A percentile compares a stretch with the other conserved stretches of the same genome.
These are phyloP conservation scores for Pseudomyrmex pallidus DNA, from an alignment of 1,140 invertebrate genomes.

Conservation along the genomic window DNA sequence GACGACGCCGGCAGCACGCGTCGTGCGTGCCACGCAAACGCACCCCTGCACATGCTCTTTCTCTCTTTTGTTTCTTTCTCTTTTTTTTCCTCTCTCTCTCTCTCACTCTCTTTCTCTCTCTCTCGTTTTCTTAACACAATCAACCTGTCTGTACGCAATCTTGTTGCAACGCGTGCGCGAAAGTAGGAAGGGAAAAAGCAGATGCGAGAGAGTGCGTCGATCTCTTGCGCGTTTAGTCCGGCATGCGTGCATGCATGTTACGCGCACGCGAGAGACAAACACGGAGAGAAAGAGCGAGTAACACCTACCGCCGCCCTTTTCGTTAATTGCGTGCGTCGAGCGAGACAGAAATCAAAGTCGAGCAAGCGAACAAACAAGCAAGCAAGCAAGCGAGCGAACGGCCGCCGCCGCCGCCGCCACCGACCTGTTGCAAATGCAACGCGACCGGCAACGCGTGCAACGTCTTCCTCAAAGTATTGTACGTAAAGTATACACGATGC, in stretches of 20 bases:
- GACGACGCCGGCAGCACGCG: constrained; percentile 58
- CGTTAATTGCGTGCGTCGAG: constrained; percentile 43
- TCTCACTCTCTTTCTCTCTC: constrained; percentile 10
- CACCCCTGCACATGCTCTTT: constrained; percentile 28
- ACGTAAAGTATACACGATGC: background rate
- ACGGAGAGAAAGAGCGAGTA: background rate
- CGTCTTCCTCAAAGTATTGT: constrained; percentile 25
- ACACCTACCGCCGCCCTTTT: constrained; percentile 31
- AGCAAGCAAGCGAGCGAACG: background rate
- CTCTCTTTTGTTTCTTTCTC: background rate
- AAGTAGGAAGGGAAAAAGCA: constrained; percentile 53
- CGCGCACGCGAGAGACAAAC: constrained; percentile 20
- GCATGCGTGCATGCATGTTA: constrained; percentile 17
- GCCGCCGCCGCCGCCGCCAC: background rate
- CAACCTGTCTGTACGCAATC: constrained; percentile 53
- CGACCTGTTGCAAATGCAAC: constrained; percentile 58
- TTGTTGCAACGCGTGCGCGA: constrained; percentile 52
- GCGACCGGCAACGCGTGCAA: constrained; percentile 51
- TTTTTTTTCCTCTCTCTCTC: background rate
- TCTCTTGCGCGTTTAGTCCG: constrained; percentile 14
- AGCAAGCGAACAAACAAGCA: background rate
- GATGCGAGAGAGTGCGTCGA: constrained; percentile 52
- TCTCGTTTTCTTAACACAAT: constrained; percentile 59
- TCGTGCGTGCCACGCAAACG: constrained; percentile 44
- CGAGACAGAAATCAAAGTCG: constrained; percentile 55